Evolutionary conservation across 2,797 vertebrate species (phyloP).

Genomic region (Rhadinocentrus ornatus): DNA sequence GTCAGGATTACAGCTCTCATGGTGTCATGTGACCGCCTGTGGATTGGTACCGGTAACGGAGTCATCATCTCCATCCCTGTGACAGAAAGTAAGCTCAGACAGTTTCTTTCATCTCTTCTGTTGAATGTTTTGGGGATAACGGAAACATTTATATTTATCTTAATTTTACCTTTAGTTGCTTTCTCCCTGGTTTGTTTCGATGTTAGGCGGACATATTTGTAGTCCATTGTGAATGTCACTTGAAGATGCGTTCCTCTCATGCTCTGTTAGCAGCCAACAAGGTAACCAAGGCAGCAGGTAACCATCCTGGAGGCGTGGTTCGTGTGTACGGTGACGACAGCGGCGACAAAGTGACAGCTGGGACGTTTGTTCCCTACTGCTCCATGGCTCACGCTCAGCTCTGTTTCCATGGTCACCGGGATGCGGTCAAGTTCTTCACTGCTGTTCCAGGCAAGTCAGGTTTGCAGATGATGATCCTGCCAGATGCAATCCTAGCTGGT

Average conservation of each 20-base stretch:
- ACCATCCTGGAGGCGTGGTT: slow-evolving; percentile 88
- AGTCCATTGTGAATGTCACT: no score
- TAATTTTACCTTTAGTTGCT: no score
- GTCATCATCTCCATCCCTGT: slow-evolving; percentile 99
- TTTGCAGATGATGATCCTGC: not conserved
- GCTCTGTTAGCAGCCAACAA: slow-evolving; percentile 83
- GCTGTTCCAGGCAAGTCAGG: slow-evolving; percentile 89
- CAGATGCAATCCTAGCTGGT: no score
- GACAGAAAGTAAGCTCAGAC: slow-evolving; percentile 88
- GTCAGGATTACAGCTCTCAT: slow-evolving; percentile 97
- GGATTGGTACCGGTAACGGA: slow-evolving; percentile 98
- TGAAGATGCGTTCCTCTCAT: not conserved
- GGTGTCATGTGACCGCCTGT: slow-evolving; percentile 94
- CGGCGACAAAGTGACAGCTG: slow-evolving; percentile 93
- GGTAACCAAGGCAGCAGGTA: slow-evolving; percentile 81
- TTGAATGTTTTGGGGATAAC: no score
- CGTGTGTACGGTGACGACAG: slow-evolving; percentile 94
- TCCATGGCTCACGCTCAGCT: slow-evolving; percentile 98
- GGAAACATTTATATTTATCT: no score
- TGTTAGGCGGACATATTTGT: no score
- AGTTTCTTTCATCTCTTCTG: not conserved
- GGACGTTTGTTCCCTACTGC: slow-evolving; percentile 94
- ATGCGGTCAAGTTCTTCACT: slow-evolving; percentile 97
- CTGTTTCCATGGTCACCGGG: slow-evolving; percentile 97
- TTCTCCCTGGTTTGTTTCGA: no score